Percentiles rank a stretch among this genome's conserved stretches.
Evolutionary conservation across 2,113 vertebrate species (phyloP).

Genomic region (Hyperoodon ampullatus): DNA sequence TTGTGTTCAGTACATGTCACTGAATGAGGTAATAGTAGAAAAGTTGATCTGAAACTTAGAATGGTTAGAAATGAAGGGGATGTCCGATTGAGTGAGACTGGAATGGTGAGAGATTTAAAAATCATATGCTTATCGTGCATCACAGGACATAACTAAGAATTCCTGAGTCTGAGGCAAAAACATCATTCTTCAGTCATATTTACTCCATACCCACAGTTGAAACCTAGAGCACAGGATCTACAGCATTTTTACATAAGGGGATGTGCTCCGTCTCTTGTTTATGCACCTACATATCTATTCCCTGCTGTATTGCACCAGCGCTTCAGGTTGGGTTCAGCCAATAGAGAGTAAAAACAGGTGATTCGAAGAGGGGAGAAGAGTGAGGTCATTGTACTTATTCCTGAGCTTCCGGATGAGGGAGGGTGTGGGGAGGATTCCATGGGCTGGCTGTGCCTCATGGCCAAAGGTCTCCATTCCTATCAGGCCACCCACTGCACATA

Average conservation of each 20-base stretch:
- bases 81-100: background rate
- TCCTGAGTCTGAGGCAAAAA: background rate
- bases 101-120: background rate
- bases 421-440: too few species aligned
- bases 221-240: background rate
- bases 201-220: background rate
- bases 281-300: rapidly evolving
- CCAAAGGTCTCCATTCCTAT: background rate
- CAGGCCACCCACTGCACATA: background rate
- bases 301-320: rapidly evolving
- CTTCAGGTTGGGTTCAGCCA: background rate
- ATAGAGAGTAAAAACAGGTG: background rate
- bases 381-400: background rate
- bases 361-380: background rate
- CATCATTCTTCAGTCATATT: background rate
- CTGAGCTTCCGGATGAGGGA: background rate
- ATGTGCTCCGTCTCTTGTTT: background rate
- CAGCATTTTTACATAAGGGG: background rate
- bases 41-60: background rate
- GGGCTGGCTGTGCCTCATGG: rapidly evolving
- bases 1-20: background rate
- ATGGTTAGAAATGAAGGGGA: background rate
- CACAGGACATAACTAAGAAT: background rate
- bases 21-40: background rate
- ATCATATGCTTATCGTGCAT: background rate